Evolutionary conservation across 2,113 vertebrate species (phyloP).

Genomic region (Dasyornis broadbenti): DNA sequence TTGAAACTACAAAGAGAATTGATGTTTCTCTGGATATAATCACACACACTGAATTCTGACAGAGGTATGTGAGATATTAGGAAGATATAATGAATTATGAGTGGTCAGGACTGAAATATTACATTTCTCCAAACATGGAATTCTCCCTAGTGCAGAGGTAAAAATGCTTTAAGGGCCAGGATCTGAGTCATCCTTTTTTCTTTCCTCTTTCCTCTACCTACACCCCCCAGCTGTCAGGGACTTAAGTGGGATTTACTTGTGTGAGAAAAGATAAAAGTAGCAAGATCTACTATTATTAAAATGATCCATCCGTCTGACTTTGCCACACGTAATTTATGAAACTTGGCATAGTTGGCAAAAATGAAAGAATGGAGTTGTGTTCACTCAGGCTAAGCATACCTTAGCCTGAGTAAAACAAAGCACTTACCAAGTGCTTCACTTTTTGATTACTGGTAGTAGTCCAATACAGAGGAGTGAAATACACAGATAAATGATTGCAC

Average conservation of each 20-base stretch:
- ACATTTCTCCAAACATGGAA: background rate
- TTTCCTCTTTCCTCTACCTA: background rate
- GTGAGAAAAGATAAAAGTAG: constrained; percentile 17
- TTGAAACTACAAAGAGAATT: background rate
- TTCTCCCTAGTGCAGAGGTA: background rate
- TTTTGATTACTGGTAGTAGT: background rate
- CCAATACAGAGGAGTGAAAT: background rate
- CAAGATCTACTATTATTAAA: background rate
- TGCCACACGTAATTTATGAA: constrained; percentile 1
- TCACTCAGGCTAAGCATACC: background rate
- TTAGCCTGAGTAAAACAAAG: background rate
- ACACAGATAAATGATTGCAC: background rate
- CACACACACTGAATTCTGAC: background rate
- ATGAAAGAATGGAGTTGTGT: background rate
- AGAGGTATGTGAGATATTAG: background rate
- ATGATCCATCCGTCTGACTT: background rate
- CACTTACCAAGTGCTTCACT: background rate
- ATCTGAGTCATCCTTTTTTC: background rate
- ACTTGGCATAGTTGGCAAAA: background rate
- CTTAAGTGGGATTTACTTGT: constrained; percentile 4
- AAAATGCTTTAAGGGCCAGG: background rate
- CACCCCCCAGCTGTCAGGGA: background rate
- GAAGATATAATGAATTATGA: background rate
- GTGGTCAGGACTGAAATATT: background rate
- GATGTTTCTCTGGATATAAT: background rate